Conservation (phyloP, 2,888 invertebrate species). For the Agrotis puta region DNA sequence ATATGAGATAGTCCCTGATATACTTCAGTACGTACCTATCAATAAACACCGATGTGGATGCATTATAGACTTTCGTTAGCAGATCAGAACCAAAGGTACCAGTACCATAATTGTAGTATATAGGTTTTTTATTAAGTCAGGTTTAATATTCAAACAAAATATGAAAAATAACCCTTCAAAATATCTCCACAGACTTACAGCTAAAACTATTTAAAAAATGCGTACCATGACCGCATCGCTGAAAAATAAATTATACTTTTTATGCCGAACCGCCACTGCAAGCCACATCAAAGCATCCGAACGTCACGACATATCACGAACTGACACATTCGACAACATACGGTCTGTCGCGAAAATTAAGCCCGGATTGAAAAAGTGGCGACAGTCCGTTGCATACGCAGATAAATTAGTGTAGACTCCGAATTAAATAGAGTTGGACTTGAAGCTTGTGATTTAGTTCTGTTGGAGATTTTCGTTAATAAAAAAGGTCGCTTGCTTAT, state of each 20-base stretch:
- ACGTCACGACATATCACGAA: slow-evolving; percentile 77
- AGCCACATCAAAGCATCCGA: slow-evolving; percentile 79
- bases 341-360: slow-evolving; percentile 82
- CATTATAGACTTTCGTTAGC: no score
- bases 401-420: slow-evolving; percentile 74
- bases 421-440: slow-evolving; percentile 57
- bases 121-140: neutral
- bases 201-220: slow-evolving; percentile 50
- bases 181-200: neutral
- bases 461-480: slow-evolving; percentile 11
- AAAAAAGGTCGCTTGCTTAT: neutral
- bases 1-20: neutral
- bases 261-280: slow-evolving; percentile 54
- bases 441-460: slow-evolving; percentile 43
- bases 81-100: neutral
- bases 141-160: neutral
- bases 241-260: slow-evolving; percentile 65
- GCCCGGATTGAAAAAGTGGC: slow-evolving; percentile 63
- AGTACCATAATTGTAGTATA: no score
- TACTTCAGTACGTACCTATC: neutral
- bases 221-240: slow-evolving; percentile 28
- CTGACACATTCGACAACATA: slow-evolving; percentile 81
- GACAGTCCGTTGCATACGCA: slow-evolving; percentile 64
- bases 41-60: neutral
- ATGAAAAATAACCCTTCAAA: neutral